Percentiles rank a stretch among this genome's conserved stretches.
Conservation (phyloP, 2,113 vertebrate species). For the Proteles cristata region DNA sequence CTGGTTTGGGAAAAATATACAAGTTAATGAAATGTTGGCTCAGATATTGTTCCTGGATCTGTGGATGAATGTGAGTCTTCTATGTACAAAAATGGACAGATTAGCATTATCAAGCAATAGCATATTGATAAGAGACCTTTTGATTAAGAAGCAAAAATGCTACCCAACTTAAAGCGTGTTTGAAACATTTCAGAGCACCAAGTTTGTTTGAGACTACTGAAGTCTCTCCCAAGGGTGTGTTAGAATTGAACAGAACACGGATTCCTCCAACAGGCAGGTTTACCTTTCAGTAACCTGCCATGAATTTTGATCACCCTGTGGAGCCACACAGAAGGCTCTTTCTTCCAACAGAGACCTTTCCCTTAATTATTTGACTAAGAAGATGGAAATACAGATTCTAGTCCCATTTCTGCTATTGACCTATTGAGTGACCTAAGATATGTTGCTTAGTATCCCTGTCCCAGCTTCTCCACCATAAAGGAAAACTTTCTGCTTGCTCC, state of each 20-base stretch:
- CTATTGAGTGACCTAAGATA: background rate
- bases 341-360: conserved; percentile 14
- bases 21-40: conserved; percentile 72
- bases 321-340: conserved; percentile 15
- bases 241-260: conserved; percentile 1
- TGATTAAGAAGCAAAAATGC: conserved; percentile 57
- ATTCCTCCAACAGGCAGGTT: conserved; percentile 28
- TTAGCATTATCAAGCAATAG: conserved; percentile 52
- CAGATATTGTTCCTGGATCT: conserved; percentile 51
- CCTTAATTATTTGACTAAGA: conserved; percentile 20
- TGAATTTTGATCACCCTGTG: conserved; percentile 47
- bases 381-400: conserved; percentile 15
- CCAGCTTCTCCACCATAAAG: background rate
- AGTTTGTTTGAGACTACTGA: conserved; percentile 31
- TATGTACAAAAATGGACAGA: conserved; percentile 46
- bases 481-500: conserved; percentile 31
- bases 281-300: conserved; percentile 60
- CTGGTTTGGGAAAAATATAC: conserved; percentile 73
- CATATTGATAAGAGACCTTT: conserved; percentile 49
- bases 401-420: background rate
- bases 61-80: conserved; percentile 57
- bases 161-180: conserved; percentile 39
- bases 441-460: background rate
- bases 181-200: conserved; percentile 48
- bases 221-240: conserved; percentile 22